phyloP scores from a whole-genome alignment of 2,797 vertebrate genomes.

The Fringilla coelebs region DNA sequence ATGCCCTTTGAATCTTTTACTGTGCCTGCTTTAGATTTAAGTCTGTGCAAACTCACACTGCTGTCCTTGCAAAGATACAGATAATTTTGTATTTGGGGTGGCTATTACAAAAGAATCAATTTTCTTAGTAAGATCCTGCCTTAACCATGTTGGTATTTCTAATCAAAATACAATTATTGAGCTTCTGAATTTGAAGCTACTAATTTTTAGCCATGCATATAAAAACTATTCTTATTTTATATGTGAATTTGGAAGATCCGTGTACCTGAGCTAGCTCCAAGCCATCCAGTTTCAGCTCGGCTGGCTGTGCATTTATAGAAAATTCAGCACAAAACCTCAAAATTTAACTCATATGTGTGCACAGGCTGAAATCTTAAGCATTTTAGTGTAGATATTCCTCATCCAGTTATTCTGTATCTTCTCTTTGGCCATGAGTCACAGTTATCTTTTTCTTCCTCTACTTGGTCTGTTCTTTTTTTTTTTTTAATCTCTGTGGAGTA shows the following conservation, averaged over 20 bases:
- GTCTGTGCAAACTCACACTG: neutral
- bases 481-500: fast-evolving
- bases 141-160: neutral
- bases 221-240: neutral
- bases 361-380: neutral
- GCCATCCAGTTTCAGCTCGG: neutral
- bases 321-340: neutral
- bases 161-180: neutral
- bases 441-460: neutral
- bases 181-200: neutral
- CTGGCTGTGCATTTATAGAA: neutral
- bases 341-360: fast-evolving
- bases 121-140: neutral
- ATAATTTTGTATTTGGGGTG: neutral
- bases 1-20: neutral
- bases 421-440: neutral
- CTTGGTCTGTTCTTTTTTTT: neutral
- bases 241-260: neutral
- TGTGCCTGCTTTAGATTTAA: neutral
- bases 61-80: neutral
- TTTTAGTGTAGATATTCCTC: neutral
- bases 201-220: neutral
- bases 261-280: neutral
- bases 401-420: neutral
- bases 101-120: neutral